Base-by-base conservation (phyloP, 1,140 invertebrate species). In the Drosophila persimilis region DNA sequence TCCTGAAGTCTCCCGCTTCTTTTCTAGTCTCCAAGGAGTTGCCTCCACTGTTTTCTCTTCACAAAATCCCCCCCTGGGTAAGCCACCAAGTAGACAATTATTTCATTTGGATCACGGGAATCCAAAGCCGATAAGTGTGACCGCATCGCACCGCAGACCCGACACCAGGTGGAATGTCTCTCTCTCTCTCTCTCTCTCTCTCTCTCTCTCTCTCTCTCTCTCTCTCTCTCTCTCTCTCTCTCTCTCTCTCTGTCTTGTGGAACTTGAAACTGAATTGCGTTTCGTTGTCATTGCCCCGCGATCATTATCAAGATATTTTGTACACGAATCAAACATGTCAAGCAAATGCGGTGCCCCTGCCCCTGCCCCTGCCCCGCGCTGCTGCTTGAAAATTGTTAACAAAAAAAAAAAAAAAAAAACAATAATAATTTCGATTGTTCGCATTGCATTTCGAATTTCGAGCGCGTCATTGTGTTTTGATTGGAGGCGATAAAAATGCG, bases 261-360 rank as follows among this genome's bases (percentile, higher is more conserved):
- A 62, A 58, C 70, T 65, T 50, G 59, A 20, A 39, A 55, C 54
- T 77, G 67, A 86, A 85, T 80, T 86, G 80, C 61, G 72, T 85
- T 81, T 65, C 74, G 77, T 86, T 86, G 81, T 86, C 62, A 70
- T 64, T 71, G 44, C 59, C 47, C 39, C 39, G 48, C 54, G 79
- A 85, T 85, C 69, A 69, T 77, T 85, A 86, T 85, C 80, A 85
- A 80, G 80, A 77, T 85, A 86, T 86, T 84, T 80, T 86, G 61
- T 86, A 85, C 80, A 86, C 77, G 81, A 80, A 86, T 81, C 61
- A 71, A 73, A 86, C 80, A 85, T 86, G 80, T 85, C 80, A 85
- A 85, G 80, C 80, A 86, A 85, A 85, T 86, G 81, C 47, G 57
- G 69, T 50, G n/a, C 31, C 63, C 50, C 65, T 6, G 5, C 17